phyloP scores from a whole-genome alignment of 2,113 vertebrate species.

The Sinocyclocheilus grahami region DNA sequence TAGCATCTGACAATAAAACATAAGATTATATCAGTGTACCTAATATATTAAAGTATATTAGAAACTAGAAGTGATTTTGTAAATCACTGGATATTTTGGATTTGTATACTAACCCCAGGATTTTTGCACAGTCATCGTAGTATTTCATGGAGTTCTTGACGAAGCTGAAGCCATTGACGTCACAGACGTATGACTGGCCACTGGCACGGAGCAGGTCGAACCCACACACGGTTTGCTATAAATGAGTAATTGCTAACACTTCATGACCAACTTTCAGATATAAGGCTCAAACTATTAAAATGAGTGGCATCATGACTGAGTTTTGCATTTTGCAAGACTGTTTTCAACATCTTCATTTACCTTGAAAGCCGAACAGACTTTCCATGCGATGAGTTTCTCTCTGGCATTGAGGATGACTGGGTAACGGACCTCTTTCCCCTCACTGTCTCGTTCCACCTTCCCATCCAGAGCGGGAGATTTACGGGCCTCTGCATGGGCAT shows the following conservation, averaged over 20 bases:
- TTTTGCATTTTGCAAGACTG: neutral
- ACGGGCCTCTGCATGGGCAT: slow-evolving; percentile 90
- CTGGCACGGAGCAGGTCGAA: slow-evolving; percentile 90
- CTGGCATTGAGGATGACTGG: slow-evolving; percentile 89
- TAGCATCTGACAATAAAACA: too few relatives aligned
- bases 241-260: too few relatives aligned
- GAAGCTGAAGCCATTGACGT: slow-evolving; percentile 92
- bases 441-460: slow-evolving; percentile 88
- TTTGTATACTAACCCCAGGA: slow-evolving; percentile 81
- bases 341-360: slow-evolving; percentile 63
- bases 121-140: slow-evolving; percentile 92
- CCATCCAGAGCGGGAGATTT: slow-evolving; percentile 90
- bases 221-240: slow-evolving; percentile 88
- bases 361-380: slow-evolving; percentile 91
- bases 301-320: neutral
- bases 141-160: slow-evolving; percentile 96
- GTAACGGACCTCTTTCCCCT: slow-evolving; percentile 90
- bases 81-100: neutral
- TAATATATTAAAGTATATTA: too few relatives aligned
- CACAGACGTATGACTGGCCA: slow-evolving; percentile 91
- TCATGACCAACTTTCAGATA: neutral
- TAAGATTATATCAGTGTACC: too few relatives aligned
- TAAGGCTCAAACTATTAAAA: neutral
- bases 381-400: slow-evolving; percentile 91
- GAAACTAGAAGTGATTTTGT: too few relatives aligned